phyloP scores from a whole-genome alignment of 2,797 vertebrate genomes.

The Halcyon badia region DNA sequence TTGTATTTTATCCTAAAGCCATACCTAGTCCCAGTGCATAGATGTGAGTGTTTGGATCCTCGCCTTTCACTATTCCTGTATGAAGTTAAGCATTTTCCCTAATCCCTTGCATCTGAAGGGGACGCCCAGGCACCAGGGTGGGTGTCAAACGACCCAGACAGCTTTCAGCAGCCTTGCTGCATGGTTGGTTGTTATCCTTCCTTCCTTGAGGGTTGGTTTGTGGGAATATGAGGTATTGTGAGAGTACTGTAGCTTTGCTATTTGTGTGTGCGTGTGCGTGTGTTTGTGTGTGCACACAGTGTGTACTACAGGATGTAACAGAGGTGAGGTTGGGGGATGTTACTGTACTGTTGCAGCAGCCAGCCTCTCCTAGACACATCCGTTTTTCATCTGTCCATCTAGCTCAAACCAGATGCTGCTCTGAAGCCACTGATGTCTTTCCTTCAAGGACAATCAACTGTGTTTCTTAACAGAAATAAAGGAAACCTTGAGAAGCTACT shows the following conservation, averaged over 20 bases:
- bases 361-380: background rate
- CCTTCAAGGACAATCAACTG: background rate
- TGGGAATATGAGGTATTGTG: background rate
- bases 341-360: background rate
- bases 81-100: background rate
- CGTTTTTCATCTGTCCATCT: background rate
- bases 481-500: background rate
- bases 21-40: background rate
- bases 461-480: background rate
- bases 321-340: background rate
- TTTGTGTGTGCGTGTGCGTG: no score
- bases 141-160: fast-evolving
- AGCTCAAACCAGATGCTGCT: background rate
- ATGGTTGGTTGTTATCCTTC: background rate
- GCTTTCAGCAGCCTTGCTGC: background rate
- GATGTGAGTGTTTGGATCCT: background rate
- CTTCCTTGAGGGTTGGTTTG: background rate
- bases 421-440: background rate
- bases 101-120: background rate
- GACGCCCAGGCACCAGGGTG: background rate
- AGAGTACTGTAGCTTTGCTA: background rate
- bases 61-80: background rate
- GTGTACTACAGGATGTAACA: background rate
- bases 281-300: background rate
- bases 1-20: background rate